phyloP scores from a whole-genome alignment of 2,113 vertebrate genomes.

The Elgaria multicarinata region DNA sequence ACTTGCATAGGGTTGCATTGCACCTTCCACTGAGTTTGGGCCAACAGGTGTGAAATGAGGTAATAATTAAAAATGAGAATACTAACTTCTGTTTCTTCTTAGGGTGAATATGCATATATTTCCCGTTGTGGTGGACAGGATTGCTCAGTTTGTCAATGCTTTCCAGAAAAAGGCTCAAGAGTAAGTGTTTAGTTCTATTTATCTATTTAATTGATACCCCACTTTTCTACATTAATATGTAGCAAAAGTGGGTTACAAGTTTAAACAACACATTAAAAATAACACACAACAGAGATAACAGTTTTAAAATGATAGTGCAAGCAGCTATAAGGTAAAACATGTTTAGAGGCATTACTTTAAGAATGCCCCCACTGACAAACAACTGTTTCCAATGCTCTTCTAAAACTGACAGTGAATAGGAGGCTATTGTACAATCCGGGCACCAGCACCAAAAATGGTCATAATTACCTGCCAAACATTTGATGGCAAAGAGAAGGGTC shows the following conservation, averaged over 20 bases:
- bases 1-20: neutral
- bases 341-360: neutral
- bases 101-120: constrained; percentile 68
- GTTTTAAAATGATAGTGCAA: neutral
- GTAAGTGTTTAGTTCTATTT: constrained; percentile 69
- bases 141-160: constrained; percentile 82
- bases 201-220: neutral
- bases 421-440: neutral
- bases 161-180: constrained; percentile 84
- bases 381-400: neutral
- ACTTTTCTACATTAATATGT: neutral
- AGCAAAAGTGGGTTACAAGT: neutral
- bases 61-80: neutral
- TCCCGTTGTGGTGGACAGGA: constrained; percentile 81
- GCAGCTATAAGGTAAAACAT: neutral
- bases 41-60: neutral
- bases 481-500: neutral
- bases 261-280: neutral
- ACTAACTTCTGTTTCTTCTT: constrained; percentile 34
- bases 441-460: neutral
- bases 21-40: neutral
- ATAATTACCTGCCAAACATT: neutral
- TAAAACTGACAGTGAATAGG: neutral
- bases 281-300: neutral
- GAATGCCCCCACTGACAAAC: neutral